A percentile compares a stretch with the other conserved stretches of the same genome.
phyloP scores from a whole-genome alignment of 2,888 invertebrate species.

The Lacanobia wlatinum region DNA sequence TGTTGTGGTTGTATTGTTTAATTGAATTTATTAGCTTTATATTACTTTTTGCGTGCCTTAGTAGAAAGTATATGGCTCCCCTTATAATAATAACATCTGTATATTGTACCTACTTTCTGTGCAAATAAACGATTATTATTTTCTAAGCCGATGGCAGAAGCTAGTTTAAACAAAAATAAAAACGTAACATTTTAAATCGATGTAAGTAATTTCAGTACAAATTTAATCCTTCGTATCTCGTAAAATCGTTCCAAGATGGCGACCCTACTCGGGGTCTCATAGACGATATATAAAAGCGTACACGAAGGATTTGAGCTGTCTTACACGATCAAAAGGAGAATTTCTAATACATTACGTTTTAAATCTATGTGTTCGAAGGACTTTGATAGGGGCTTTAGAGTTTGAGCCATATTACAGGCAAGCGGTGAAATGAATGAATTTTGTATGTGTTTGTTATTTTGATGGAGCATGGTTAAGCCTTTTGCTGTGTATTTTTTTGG shows the following conservation, averaged over 20 bases:
- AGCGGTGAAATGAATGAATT: slow-evolving; percentile 7
- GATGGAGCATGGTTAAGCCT: slow-evolving; percentile 8
- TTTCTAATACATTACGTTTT: slow-evolving; percentile 62
- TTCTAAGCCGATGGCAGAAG: no score
- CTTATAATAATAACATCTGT: no score
- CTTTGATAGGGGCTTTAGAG: slow-evolving; percentile 47
- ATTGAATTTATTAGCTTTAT: no score
- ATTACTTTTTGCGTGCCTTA: no score
- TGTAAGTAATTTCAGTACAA: not conserved
- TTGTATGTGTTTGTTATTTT: slow-evolving; percentile 26
- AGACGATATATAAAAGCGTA: slow-evolving; percentile 42
- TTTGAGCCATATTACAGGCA: slow-evolving; percentile 11
- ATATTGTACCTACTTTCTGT: no score
- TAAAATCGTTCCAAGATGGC: slow-evolving; percentile 27
- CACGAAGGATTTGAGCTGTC: slow-evolving; percentile 45
- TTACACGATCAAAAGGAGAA: slow-evolving; percentile 54
- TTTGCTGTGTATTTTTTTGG: not conserved
- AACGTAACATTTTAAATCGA: not conserved
- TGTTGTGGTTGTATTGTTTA: no score
- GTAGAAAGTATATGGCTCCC: no score
- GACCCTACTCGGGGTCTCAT: slow-evolving; percentile 22
- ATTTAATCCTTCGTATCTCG: slow-evolving; percentile 16
- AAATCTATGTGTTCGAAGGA: slow-evolving; percentile 50
- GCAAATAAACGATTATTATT: no score
- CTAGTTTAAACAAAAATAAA: no score